Conservation (phyloP, 2,113 vertebrate genomes). For the Eidolon helvum region DNA sequence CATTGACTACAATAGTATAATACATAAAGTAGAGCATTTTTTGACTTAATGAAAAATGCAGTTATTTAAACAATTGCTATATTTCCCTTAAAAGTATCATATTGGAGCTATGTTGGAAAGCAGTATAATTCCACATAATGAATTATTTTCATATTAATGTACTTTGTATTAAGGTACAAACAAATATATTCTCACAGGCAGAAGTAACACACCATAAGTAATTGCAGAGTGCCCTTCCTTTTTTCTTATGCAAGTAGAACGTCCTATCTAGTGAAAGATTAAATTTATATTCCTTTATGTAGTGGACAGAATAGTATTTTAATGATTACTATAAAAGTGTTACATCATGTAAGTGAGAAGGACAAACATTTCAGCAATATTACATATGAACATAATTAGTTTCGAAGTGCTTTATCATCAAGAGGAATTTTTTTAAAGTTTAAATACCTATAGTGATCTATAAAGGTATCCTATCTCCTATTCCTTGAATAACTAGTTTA, state of each 20-base stretch:
- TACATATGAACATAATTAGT: neutral
- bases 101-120: neutral
- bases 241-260: neutral
- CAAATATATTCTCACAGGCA: neutral
- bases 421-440: neutral
- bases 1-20: neutral
- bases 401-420: neutral
- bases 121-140: neutral
- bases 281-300: neutral
- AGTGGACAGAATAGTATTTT: neutral
- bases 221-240: neutral
- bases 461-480: neutral
- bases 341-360: neutral
- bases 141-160: neutral
- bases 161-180: neutral
- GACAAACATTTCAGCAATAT: neutral
- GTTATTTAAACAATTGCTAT: neutral
- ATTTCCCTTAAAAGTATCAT: neutral
- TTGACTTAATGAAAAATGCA: neutral
- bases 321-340: neutral
- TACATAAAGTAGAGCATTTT: neutral
- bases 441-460: neutral
- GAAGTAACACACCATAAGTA: neutral
- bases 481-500: neutral
- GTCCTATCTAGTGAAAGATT: neutral